These are phyloP conservation scores for Microtus montanus DNA, from an alignment of 2,113 vertebrate species.

Conservation along the genomic window DNA sequence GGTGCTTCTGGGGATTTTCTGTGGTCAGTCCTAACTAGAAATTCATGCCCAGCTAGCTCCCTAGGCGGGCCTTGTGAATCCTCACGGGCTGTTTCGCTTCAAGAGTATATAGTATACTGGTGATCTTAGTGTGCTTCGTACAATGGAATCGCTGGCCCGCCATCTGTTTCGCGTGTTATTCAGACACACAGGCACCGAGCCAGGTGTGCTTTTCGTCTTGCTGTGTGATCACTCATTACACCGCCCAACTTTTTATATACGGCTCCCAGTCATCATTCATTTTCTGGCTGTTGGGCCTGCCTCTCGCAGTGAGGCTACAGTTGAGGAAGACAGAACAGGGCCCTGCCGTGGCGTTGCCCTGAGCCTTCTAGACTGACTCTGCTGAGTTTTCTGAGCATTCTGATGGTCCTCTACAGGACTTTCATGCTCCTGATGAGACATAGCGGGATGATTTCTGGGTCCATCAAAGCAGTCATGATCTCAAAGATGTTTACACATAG, in stretches of 20 bases:
- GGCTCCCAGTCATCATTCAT: not conserved
- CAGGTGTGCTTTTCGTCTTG: not conserved
- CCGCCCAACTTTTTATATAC: not conserved
- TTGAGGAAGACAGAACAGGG: not conserved
- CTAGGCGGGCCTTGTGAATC: not conserved
- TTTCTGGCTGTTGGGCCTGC: not conserved
- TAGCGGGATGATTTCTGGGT: not conserved
- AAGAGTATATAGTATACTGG: not conserved
- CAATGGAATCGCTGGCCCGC: not conserved
- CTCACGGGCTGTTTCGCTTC: not conserved
- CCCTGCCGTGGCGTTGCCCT: not conserved
- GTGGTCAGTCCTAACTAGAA: not conserved
- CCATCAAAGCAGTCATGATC: not conserved
- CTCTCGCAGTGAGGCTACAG: not conserved
- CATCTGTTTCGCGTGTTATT: not conserved
- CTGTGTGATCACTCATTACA: not conserved
- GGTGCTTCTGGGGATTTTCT: not conserved
- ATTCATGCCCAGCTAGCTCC: not conserved
- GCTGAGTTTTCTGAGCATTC: constrained; percentile 48
- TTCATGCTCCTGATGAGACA: not conserved
- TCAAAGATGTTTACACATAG: constrained; percentile 7
- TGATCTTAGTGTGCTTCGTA: not conserved
- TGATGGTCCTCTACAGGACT: not conserved
- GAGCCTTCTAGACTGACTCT: not conserved
- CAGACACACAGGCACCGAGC: not conserved